A percentile compares a stretch with the other conserved stretches of the same genome.
Evolutionary conservation across 2,888 invertebrate species (phyloP).

Genomic region (Cenopis cana): DNA sequence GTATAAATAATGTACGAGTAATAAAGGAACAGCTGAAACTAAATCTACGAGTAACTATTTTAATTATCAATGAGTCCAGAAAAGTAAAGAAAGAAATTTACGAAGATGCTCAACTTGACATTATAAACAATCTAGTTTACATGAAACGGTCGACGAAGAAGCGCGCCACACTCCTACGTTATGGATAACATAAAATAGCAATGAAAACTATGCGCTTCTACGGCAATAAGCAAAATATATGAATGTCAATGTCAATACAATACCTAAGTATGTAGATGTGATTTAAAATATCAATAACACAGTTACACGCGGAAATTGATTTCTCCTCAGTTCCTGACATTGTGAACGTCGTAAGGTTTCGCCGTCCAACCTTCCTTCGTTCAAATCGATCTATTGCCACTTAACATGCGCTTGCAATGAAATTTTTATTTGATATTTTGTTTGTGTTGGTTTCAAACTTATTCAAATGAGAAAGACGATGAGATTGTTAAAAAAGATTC

Average conservation of each 20-base stretch:
- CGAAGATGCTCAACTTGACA: background rate
- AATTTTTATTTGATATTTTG: background rate
- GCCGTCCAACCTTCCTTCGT: slow-evolving; percentile 56
- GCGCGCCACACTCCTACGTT: no score
- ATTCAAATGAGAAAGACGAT: background rate
- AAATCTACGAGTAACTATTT: background rate
- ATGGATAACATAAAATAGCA: no score
- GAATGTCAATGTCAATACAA: no score
- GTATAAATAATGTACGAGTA: background rate
- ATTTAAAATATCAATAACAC: slow-evolving; percentile 35
- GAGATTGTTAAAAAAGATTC: no score
- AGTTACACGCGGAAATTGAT: slow-evolving; percentile 52
- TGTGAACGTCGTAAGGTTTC: slow-evolving; percentile 63
- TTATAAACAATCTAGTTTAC: background rate
- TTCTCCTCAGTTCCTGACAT: slow-evolving; percentile 66
- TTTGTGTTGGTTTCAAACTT: background rate
- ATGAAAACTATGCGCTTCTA: no score
- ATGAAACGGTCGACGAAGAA: no score
- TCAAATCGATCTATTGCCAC: background rate
- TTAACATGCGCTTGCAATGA: background rate
- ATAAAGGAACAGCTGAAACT: background rate
- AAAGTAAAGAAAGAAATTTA: background rate
- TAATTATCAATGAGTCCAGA: background rate
- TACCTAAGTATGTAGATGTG: background rate
- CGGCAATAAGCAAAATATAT: no score